Evolutionary conservation across 2,797 vertebrate genomes (phyloP).

Genomic region (Pangasius djambal): DNA sequence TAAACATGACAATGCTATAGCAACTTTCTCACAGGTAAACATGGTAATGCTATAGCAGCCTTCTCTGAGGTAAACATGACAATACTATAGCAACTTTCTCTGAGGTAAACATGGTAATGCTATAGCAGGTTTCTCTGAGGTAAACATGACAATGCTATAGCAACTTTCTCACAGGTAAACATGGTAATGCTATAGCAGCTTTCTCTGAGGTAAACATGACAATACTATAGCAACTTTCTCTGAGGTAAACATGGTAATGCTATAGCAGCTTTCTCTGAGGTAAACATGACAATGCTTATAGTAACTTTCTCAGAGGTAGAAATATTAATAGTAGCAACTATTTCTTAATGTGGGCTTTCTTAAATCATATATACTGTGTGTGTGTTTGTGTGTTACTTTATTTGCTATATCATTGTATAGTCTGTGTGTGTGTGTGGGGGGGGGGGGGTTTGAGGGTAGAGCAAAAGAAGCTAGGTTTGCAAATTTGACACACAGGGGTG

Average conservation of each 20-base stretch:
- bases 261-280: neutral
- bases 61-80: neutral
- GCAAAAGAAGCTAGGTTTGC: too few species aligned
- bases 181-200: neutral
- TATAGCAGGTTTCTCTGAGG: neutral
- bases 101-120: neutral
- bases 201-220: neutral
- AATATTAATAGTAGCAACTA: too few species aligned
- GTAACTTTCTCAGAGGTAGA: neutral
- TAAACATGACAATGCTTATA: neutral
- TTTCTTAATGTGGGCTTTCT: too few species aligned
- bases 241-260: neutral
- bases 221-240: neutral
- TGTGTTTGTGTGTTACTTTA: too few species aligned
- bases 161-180: neutral
- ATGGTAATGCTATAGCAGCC: neutral
- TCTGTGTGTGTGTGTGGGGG: too few species aligned
- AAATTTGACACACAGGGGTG: too few species aligned
- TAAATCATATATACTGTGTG: too few species aligned
- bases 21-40: neutral
- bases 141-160: neutral
- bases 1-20: neutral
- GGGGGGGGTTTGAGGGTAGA: too few species aligned
- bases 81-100: neutral
- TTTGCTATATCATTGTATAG: too few species aligned